phyloP scores from a whole-genome alignment of 1,140 invertebrate species.

The Philaenus spumarius region DNA sequence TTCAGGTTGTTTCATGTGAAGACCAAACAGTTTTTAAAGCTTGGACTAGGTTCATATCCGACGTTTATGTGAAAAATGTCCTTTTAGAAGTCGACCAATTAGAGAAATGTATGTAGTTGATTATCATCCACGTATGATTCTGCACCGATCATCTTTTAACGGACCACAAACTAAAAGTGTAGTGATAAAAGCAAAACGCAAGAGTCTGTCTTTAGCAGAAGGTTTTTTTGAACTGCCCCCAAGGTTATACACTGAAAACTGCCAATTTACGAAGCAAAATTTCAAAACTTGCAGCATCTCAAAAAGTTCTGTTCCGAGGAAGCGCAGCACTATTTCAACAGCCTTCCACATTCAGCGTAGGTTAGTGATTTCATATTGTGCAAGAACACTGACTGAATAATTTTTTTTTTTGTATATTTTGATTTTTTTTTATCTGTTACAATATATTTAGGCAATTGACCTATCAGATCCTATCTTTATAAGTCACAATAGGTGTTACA shows the following conservation, averaged over 20 bases:
- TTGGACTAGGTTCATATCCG: slow-evolving; percentile 11
- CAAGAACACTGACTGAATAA: no score
- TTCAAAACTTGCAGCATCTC: no score
- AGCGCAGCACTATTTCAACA: slow-evolving; percentile 15
- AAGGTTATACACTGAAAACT: neutral
- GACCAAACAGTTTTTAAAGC: slow-evolving; percentile 5
- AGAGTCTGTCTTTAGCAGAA: slow-evolving; percentile 5
- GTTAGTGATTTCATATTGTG: no score
- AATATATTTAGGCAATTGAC: no score
- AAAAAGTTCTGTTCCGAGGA: slow-evolving; percentile 7
- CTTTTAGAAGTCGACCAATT: slow-evolving; percentile 7
- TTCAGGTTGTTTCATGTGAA: slow-evolving; percentile 13
- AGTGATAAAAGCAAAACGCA: slow-evolving; percentile 9
- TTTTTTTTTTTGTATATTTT: no score
- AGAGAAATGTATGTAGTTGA: slow-evolving; percentile 9
- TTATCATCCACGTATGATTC: slow-evolving; percentile 3
- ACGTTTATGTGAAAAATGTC: slow-evolving; percentile 5
- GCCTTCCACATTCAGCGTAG: neutral
- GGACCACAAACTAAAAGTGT: slow-evolving; percentile 14
- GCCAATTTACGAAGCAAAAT: slow-evolving; percentile 8
- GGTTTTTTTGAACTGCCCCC: slow-evolving; percentile 5
- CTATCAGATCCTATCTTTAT: no score
- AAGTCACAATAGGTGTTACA: no score
- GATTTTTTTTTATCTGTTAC: no score
- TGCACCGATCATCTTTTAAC: slow-evolving; percentile 11